Percentiles rank a stretch among this genome's conserved stretches.
Conservation (phyloP, 2,888 invertebrate species). For the Diaphora mendica region DNA sequence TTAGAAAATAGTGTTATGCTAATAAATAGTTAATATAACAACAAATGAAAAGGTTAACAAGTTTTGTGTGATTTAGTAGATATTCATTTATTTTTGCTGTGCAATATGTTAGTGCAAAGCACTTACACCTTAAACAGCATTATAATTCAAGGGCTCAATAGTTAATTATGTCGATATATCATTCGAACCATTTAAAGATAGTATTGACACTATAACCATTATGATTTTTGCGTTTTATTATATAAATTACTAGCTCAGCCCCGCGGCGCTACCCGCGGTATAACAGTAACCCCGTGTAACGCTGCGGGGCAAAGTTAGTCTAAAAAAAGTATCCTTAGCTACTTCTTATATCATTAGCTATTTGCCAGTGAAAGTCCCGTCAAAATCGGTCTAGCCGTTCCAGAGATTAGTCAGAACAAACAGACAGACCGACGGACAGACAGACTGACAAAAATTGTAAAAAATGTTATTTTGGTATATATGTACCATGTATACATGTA, state of each 20-base stretch:
- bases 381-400: too few relatives aligned
- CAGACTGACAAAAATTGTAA: too few relatives aligned
- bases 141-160: constrained; percentile 3
- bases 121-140: background rate
- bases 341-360: too few relatives aligned
- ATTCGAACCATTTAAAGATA: background rate
- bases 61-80: constrained; percentile 8
- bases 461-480: too few relatives aligned
- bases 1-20: constrained; percentile 6
- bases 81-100: constrained; percentile 9
- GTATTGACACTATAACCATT: background rate
- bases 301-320: too few relatives aligned
- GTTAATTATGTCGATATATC: background rate
- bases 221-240: background rate
- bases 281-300: too few relatives aligned
- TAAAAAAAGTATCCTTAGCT: too few relatives aligned
- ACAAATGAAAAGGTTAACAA: constrained; percentile 9
- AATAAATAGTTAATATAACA: constrained; percentile 8
- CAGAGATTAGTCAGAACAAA: too few relatives aligned
- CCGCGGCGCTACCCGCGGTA: too few relatives aligned
- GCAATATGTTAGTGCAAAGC: constrained; percentile 6
- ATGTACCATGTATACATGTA: too few relatives aligned
- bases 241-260: background rate
- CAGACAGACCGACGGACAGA: too few relatives aligned
- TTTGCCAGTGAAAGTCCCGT: too few relatives aligned